Evolutionary conservation across 2,888 invertebrate genomes (phyloP).

Genomic region (Mythimna lalbum): DNA sequence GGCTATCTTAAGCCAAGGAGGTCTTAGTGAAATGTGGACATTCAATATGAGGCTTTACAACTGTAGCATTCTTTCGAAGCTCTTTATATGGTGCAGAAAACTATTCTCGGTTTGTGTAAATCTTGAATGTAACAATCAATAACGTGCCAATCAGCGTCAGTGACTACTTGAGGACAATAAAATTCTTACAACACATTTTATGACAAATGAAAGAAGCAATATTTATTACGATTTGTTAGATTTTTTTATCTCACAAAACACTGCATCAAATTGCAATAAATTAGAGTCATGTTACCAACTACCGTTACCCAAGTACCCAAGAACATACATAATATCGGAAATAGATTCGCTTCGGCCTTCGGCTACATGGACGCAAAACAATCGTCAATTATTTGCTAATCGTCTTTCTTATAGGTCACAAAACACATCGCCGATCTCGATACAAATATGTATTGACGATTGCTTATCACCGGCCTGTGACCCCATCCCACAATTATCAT

Average conservation of each 20-base stretch:
- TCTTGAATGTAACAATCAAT: no score
- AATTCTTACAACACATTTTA: neutral
- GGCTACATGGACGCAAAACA: neutral
- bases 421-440: slow-evolving; percentile 13
- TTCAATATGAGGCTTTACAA: no score
- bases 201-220: neutral
- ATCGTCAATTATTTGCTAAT: slow-evolving; percentile 9
- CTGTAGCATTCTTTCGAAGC: neutral
- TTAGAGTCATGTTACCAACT: slow-evolving; percentile 1
- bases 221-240: neutral
- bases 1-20: slow-evolving; percentile 8
- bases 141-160: no score
- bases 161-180: no score
- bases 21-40: no score
- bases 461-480: slow-evolving; percentile 62
- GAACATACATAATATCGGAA: neutral
- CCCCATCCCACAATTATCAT: slow-evolving; percentile 60
- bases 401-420: slow-evolving; percentile 8
- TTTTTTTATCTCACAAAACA: neutral
- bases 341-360: neutral
- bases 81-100: neutral
- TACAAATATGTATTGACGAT: slow-evolving; percentile 34
- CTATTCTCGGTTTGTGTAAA: no score
- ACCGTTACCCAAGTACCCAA: neutral
- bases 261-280: slow-evolving; percentile 37